Evolutionary conservation across 2,888 invertebrate genomes (phyloP), one percentile per base, ranked within the genome.

Genomic region (Parochlus steinenii): DNA sequence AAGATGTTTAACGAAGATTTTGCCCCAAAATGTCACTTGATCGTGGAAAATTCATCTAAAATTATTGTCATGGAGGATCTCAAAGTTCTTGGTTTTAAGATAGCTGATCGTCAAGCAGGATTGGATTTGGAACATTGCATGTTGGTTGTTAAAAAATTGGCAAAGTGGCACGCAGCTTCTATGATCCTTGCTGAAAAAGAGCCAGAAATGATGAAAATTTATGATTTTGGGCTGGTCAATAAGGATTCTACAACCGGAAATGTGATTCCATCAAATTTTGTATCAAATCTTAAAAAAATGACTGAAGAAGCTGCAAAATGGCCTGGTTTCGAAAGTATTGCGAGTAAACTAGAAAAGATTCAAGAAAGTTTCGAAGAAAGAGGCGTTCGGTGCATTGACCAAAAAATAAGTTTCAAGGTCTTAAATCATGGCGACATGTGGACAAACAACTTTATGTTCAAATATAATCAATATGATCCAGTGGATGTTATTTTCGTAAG

Each of bases 391-490:
- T n/a, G n/a, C n/a, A n/a, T n/a, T n/a, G n/a, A n/a, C n/a, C n/a
- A n/a, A n/a, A n/a, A n/a, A n/a, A n/a, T n/a, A n/a, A n/a, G n/a
- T n/a, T n/a, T n/a, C n/a, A 56, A 58, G 32, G 65, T 65, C 10
- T 50, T 66, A 10, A 64, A 64, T 42, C 66, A 66, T 39, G 65
- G 65, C 3, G 66, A 66, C 46, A 46, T 65, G 5, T 66, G 65
- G 65, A 51, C 60, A 1, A 65, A 65, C 41, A 66, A 66, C 42
- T 56, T 66, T 45, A 54, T 66, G 44, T 65, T 65, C 40, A 58
- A 59, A 43, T 61, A 65, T 40, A 44, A 56, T 39, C n/a, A n/a
- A n/a, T n/a, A n/a, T n/a, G 43, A 51, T 12, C 48, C 60, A 6
- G 44, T 48, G 25, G 59, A 63, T 17, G 49, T 58, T 8, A 51